Evolutionary conservation across 1,140 invertebrate genomes (phyloP).

Genomic region (Pogonus chalceus): DNA sequence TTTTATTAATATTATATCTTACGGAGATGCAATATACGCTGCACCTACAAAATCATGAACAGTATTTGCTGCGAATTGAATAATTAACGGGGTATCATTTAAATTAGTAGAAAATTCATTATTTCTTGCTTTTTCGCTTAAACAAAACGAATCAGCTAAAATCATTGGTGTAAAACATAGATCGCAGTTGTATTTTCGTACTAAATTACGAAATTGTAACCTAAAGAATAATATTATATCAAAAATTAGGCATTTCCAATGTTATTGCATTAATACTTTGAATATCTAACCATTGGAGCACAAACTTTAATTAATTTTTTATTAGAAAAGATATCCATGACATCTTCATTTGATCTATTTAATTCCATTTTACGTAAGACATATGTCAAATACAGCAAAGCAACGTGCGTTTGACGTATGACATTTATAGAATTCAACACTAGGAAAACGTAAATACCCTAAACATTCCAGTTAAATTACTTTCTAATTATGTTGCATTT

Average conservation of each 20-base stretch:
- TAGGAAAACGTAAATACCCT: too few species aligned
- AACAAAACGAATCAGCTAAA: conserved; percentile 83
- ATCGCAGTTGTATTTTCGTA: conserved; percentile 77
- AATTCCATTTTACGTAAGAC: too few species aligned
- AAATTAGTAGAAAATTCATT: conserved; percentile 79
- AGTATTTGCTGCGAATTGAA: conserved; percentile 90
- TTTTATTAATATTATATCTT: conserved; percentile 32
- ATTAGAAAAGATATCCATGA: conserved; percentile 54
- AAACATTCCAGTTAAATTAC: too few species aligned
- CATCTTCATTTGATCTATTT: too few species aligned
- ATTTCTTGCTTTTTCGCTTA: conserved; percentile 74
- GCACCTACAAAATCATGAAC: conserved; percentile 74
- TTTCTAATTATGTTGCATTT: too few species aligned
- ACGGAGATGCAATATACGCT: conserved; percentile 73
- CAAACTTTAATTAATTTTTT: conserved; percentile 64
- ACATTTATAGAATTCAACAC: too few species aligned
- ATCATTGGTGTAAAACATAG: conserved; percentile 95
- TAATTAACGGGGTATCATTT: conserved; percentile 77
- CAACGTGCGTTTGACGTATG: too few species aligned
- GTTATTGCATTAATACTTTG: conserved; percentile 50
- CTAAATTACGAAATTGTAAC: conserved; percentile 73
- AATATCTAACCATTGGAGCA: conserved; percentile 94
- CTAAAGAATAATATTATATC: conserved; percentile 38
- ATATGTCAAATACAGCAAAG: too few species aligned
- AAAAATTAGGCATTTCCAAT: conserved; percentile 10